Evolutionary conservation across 2,797 vertebrate genomes (phyloP), one percentile per base, ranked within the genome.

Genomic region (Rousettus madagascariensis): DNA sequence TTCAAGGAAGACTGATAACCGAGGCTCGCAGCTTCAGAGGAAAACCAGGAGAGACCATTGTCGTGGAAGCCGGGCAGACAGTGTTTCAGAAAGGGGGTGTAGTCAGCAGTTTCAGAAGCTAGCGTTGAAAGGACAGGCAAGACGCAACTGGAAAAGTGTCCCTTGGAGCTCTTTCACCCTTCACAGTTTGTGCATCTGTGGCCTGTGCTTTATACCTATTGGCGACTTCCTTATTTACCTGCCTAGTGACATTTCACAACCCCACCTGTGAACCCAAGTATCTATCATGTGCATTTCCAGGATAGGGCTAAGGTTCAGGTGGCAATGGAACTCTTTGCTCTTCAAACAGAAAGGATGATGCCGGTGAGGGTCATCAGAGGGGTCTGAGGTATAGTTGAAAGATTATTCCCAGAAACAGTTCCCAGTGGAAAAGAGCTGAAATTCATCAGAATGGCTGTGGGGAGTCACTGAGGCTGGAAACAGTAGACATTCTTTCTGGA

Each of bases 261-360:
- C 30, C 7, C 13, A 30, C 33, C 83, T 69, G 13, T 33, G 30
- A 3, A 3, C 55, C 36, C 16, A 3, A 22, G 10, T 3, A 16
- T 22, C 17, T 66, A 7, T 8, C 5, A 0, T 11, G 38, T 53
- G 61, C 30, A 4, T 26, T 43, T 74, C 30, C 77, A 65, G 61
- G 6, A 17, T 22, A 3, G 36, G 43, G 53, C 30, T 19, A 17
- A 57, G 55, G 3, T 46, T 69, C 22, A 1, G 33, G 53, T 33
- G 4, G 26, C 9, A 36, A 33, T 28, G 41, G 15, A 84, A 20
- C 30, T 2, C 46, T 8, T 33, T 8, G 15, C 28, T 43, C 77
- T 69, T 61, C 36, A 33, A 36, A 53, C 30, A 0, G 0, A 30
- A 55, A 24, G 30, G 16, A 24, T 1, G 65, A 7, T 20, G 17